Conservation (phyloP, 2,797 vertebrate genomes). For the Thamnophis elegans region DNA sequence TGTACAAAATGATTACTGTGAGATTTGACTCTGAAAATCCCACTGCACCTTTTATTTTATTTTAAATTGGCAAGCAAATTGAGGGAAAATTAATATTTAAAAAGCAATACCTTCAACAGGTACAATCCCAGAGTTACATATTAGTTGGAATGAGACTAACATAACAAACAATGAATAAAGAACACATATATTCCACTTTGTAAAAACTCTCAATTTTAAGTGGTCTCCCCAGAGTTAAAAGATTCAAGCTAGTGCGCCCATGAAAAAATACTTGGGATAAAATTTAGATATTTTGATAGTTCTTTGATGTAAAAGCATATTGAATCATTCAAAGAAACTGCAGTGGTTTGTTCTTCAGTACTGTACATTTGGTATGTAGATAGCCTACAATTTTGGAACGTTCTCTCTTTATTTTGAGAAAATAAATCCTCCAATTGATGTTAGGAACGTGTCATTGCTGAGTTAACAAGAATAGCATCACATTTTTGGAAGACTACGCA, state of each 20-base stretch:
- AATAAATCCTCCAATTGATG: neutral
- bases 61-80: neutral
- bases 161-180: neutral
- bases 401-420: neutral
- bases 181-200: neutral
- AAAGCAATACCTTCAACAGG: neutral
- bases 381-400: neutral
- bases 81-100: neutral
- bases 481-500: neutral
- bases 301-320: neutral
- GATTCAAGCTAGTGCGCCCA: neutral
- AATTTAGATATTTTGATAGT: neutral
- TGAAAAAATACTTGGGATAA: neutral
- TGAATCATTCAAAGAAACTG: neutral
- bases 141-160: neutral
- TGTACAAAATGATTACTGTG: conserved; percentile 23
- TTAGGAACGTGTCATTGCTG: neutral
- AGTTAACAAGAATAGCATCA: neutral
- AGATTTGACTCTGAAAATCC: neutral
- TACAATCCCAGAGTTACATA: neutral
- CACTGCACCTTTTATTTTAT: neutral
- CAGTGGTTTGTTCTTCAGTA: neutral
- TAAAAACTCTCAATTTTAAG: neutral
- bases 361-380: neutral
- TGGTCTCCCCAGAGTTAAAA: neutral